Evolutionary conservation across 2,888 invertebrate genomes (phyloP).

Genomic region (Diabrotica balteata): DNA sequence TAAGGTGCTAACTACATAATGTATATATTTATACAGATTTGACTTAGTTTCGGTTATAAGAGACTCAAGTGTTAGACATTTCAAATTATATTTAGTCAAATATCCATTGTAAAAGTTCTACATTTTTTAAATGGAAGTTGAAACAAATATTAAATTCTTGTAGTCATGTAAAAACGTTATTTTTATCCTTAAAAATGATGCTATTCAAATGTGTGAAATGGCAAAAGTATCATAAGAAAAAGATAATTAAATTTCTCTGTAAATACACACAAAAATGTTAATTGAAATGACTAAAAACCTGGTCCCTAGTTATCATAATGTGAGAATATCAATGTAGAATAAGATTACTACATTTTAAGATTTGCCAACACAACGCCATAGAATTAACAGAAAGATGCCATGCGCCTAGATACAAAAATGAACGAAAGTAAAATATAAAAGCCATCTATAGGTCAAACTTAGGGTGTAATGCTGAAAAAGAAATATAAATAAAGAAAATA

Average conservation of each 20-base stretch:
- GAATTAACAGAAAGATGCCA: conserved; percentile 36
- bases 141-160: too few relatives aligned
- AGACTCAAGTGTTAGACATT: background rate
- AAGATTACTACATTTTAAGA: conserved; percentile 30
- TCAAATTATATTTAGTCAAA: background rate
- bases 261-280: too few relatives aligned
- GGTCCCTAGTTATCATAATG: too few relatives aligned
- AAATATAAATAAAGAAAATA: conserved; percentile 29
- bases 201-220: too few relatives aligned
- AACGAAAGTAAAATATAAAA: conserved; percentile 30
- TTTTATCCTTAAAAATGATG: too few relatives aligned
- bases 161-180: too few relatives aligned
- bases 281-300: too few relatives aligned
- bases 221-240: too few relatives aligned
- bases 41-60: conserved; percentile 1
- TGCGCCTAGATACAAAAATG: conserved; percentile 32
- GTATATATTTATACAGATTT: background rate
- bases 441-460: conserved; percentile 28
- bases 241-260: too few relatives aligned
- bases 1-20: conserved; percentile 12
- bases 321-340: background rate
- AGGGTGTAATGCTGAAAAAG: conserved; percentile 35
- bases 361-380: conserved; percentile 48
- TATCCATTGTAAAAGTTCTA: too few relatives aligned
- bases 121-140: too few relatives aligned